Evolutionary conservation across 1,140 invertebrate species (phyloP).

Genomic region (Bombus sibiricus): DNA sequence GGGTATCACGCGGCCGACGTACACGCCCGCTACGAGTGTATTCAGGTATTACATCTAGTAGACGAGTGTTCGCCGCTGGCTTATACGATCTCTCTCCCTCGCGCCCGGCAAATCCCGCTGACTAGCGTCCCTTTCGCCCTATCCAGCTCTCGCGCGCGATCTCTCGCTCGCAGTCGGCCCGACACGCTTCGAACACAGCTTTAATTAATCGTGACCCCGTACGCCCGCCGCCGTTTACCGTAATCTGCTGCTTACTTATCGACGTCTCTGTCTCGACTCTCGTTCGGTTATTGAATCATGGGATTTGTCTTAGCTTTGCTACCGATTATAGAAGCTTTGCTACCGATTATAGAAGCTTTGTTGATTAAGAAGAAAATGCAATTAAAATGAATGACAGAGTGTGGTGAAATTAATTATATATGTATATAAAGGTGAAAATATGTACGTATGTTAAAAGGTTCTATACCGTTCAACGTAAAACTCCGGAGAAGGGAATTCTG

Average conservation of each 20-base stretch:
- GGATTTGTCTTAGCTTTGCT: background rate
- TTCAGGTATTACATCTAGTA: conserved; percentile 80
- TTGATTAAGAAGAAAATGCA: no score
- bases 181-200: conserved; percentile 75
- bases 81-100: conserved; percentile 73
- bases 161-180: conserved; percentile 27
- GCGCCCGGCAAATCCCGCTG: conserved; percentile 72
- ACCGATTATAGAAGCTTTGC: background rate
- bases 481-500: no score
- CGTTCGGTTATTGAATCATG: background rate
- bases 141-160: conserved; percentile 41
- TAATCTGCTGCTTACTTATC: conserved; percentile 40
- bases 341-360: background rate
- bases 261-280: background rate
- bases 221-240: conserved; percentile 33
- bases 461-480: no score
- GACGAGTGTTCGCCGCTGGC: conserved; percentile 74
- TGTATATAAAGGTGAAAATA: no score
- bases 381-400: no score
- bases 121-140: conserved; percentile 53
- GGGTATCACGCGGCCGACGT: conserved; percentile 66
- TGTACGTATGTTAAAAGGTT: no score
- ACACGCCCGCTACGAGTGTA: conserved; percentile 75
- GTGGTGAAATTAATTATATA: no score
- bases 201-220: conserved; percentile 76